These are phyloP conservation scores for Trematomus loennbergii DNA, from an alignment of 2,113 vertebrate species.

Conservation along the genomic window DNA sequence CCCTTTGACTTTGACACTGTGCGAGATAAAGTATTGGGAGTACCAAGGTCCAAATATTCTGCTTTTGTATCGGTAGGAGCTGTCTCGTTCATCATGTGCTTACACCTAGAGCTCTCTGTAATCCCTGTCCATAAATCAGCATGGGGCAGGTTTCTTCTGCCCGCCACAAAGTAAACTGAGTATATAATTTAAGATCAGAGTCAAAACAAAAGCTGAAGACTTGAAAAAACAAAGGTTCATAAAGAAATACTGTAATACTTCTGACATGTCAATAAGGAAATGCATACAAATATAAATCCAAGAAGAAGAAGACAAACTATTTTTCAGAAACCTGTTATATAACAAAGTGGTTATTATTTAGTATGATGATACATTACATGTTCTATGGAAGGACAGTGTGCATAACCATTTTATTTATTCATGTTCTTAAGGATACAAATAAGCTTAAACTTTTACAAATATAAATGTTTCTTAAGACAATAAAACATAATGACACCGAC, in stretches of 20 bases:
- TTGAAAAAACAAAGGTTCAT: neutral
- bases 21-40: conserved; percentile 69
- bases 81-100: conserved; percentile 71
- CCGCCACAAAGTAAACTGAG: conserved; percentile 24
- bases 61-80: conserved; percentile 60
- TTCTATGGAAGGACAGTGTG: conserved; percentile 77
- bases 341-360: conserved; percentile 85
- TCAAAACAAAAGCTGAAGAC: conserved; percentile 18
- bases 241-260: neutral
- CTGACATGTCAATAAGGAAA: neutral
- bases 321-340: conserved; percentile 76
- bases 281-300: conserved; percentile 15
- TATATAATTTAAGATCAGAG: conserved; percentile 2
- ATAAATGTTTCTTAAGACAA: conserved; percentile 83
- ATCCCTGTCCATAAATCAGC: conserved; percentile 66
- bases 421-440: conserved; percentile 79
- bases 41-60: conserved; percentile 68
- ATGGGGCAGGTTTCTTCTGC: conserved; percentile 42
- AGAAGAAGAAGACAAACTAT: conserved; percentile 10
- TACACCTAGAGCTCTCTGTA: conserved; percentile 56
- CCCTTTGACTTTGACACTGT: conserved; percentile 66
- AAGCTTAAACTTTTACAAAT: conserved; percentile 84
- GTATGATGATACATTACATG: conserved; percentile 79
- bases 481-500: conserved; percentile 68
- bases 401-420: conserved; percentile 69